Evolutionary conservation across 2,888 invertebrate species (phyloP).

Genomic region (Chironomus riparius): DNA sequence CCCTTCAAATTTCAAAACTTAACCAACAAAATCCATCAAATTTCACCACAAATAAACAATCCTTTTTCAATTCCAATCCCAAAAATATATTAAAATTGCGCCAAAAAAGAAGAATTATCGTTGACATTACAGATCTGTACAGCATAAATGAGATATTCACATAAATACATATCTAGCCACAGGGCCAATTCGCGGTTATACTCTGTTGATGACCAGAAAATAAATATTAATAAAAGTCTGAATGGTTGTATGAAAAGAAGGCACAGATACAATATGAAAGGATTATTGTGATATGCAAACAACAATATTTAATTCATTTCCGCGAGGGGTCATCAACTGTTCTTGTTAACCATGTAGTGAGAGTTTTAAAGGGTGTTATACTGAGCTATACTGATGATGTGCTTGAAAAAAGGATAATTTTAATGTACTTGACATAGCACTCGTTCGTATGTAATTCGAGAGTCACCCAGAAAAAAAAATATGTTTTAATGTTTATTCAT

Average conservation of each 20-base stretch:
- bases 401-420: neutral
- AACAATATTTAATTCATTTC: neutral
- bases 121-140: neutral
- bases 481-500: conserved; percentile 25
- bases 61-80: too few relatives aligned
- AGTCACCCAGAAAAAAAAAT: neutral
- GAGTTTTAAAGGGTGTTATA: too few relatives aligned
- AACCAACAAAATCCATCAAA: too few relatives aligned
- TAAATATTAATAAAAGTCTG: neutral
- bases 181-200: neutral
- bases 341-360: neutral
- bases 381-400: neutral
- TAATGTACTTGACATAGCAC: neutral
- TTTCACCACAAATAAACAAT: too few relatives aligned
- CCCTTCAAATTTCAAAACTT: too few relatives aligned
- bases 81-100: too few relatives aligned
- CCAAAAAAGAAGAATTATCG: neutral
- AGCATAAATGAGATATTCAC: neutral
- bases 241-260: neutral
- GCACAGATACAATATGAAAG: neutral
- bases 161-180: neutral
- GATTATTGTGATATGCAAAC: neutral
- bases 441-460: too few relatives aligned
- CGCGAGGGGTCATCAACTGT: neutral
- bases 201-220: neutral